phyloP scores from a whole-genome alignment of 1,140 invertebrate species.

The Oryctes rhinoceros region DNA sequence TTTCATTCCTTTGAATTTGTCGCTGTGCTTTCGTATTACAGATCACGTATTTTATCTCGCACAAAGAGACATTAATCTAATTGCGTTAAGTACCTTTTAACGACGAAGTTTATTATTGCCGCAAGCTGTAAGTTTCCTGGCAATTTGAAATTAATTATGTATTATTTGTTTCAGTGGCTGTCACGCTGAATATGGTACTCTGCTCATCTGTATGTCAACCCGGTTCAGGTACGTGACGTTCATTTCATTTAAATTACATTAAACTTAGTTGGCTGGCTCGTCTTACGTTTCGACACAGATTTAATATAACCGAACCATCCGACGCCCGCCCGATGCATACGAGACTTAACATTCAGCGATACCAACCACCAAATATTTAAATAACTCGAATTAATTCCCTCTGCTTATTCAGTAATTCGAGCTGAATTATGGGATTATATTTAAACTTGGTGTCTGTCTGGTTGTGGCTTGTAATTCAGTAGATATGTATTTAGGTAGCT shows the following conservation, averaged over 20 bases:
- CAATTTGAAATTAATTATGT: background rate
- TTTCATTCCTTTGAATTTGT: too few relatives aligned
- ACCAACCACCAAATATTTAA: constrained; percentile 1
- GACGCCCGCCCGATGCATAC: too few relatives aligned
- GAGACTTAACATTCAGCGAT: too few relatives aligned
- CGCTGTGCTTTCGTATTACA: too few relatives aligned
- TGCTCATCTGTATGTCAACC: constrained; percentile 17
- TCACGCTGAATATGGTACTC: background rate
- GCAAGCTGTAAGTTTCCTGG: too few relatives aligned
- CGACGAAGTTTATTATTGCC: too few relatives aligned
- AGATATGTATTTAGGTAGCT: too few relatives aligned
- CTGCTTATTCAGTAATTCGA: background rate
- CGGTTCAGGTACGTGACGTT: background rate
- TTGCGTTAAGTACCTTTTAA: too few relatives aligned
- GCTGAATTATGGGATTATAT: constrained; percentile 4
- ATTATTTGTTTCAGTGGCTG: constrained; percentile 9
- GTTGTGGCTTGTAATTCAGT: background rate
- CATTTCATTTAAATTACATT: background rate
- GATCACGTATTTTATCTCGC: too few relatives aligned
- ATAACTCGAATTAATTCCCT: background rate
- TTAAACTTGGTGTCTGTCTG: background rate
- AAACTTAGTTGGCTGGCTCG: background rate
- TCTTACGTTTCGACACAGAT: background rate
- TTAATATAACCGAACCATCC: too few relatives aligned
- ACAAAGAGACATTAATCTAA: too few relatives aligned